Base-by-base conservation (phyloP, 2,797 vertebrate genomes). In the Lacerta viridis region DNA sequence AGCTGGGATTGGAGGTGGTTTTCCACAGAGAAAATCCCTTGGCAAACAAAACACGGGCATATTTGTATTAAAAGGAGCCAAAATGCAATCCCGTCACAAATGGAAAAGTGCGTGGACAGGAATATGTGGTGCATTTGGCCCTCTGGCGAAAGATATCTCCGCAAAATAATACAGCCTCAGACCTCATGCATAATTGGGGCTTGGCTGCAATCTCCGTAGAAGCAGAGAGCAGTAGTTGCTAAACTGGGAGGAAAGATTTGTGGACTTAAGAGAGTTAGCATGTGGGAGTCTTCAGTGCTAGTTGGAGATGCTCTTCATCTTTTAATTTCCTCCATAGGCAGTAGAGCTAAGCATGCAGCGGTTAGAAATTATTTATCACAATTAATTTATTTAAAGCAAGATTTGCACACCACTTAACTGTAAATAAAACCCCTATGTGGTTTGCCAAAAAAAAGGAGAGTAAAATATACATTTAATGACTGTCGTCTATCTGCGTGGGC, bases 1-100 rank as follows among this genome's bases (percentile, higher is more conserved):
- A 83, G 41, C 75, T 82, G 79, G 39, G 80, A 59, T 66, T 50
- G 75, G 75, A 88, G 59, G 78, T 83, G 27, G 41, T 71, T 90
- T 59, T 39, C 4, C 71, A 2, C 0, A 29, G 39, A 77, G 11
- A 20, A 72, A 72, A 77, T 1, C 77, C 72, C 7, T 77, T 7
- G 11, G 88, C n/a, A 71, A 79, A n/a, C 4, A 33, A 80, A 50
- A 77, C 4, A 15, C 10, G 46, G 41, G 78, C 27, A 4, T 0
- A 27, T 41, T 50, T 0, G 0, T 41, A 80, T 76, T 33, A 76
- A 64, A 64, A 39, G 33, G 78, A 59, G 68, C 4, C 10, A 13
- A 55, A 79, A 55, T 68, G 17, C 0, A 2, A 10, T 41, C 7
- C 7, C 0, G 0, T n/a, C 71, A 64, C 43, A 55, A 55, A 59